These are phyloP conservation scores for Crotophaga sulcirostris DNA, from an alignment of 2,113 vertebrate genomes.

Conservation along the genomic window DNA sequence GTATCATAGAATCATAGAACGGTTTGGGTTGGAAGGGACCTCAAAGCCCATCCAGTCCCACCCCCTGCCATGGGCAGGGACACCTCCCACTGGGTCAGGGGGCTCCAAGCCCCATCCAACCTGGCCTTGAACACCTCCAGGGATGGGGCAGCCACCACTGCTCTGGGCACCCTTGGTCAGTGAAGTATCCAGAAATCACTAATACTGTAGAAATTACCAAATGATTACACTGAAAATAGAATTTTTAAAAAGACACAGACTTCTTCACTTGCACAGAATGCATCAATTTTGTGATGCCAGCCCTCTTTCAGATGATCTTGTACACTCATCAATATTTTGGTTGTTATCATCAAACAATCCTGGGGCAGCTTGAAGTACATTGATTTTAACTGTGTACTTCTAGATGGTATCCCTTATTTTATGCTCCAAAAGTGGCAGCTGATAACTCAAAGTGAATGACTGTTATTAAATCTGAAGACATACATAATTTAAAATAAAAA, in stretches of 20 bases:
- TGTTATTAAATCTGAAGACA: background rate
- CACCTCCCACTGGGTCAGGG: too few species aligned
- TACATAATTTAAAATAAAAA: background rate
- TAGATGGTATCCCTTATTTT: background rate
- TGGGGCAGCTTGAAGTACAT: background rate
- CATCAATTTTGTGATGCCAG: background rate
- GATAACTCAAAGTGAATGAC: background rate
- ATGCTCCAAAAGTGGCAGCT: background rate
- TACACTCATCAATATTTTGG: constrained; percentile 5
- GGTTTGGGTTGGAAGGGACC: too few species aligned
- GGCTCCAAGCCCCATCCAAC: too few species aligned
- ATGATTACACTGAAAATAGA: background rate
- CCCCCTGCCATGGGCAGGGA: too few species aligned
- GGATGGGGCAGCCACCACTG: too few species aligned
- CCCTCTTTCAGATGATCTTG: background rate
- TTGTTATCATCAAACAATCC: background rate
- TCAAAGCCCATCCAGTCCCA: too few species aligned
- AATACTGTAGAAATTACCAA: background rate
- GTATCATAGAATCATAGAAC: too few species aligned
- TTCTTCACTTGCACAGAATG: background rate
- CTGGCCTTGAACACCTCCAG: too few species aligned
- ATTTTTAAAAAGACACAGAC: background rate
- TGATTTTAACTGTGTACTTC: background rate
- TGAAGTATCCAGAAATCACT: background rate
- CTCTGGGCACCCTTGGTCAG: too few species aligned